These are phyloP conservation scores for Probosciger aterrimus DNA, from an alignment of 2,113 vertebrate genomes.

Conservation along the genomic window DNA sequence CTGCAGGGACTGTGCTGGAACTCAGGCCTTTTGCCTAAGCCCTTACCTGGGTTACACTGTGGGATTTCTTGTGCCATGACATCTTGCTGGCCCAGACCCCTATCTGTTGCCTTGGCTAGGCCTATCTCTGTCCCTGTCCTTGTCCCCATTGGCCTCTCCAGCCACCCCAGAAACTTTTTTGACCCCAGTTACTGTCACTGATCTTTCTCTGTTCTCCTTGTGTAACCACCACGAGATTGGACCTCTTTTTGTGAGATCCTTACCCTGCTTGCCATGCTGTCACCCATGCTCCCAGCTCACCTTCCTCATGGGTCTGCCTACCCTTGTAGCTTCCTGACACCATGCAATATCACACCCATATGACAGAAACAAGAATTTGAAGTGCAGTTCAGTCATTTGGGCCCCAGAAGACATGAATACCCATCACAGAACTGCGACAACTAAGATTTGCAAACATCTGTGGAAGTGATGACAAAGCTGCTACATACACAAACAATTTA, in stretches of 20 bases:
- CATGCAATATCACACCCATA: fast-evolving
- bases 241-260: neutral
- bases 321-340: neutral
- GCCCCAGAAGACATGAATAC: neutral
- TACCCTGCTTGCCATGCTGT: neutral
- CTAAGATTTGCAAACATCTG: neutral
- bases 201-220: neutral
- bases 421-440: neutral
- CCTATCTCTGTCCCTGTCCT: neutral
- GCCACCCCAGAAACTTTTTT: neutral
- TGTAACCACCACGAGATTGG: fast-evolving
- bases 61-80: fast-evolving
- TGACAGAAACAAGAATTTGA: neutral
- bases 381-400: neutral
- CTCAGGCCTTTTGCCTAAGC: neutral
- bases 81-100: fast-evolving
- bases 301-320: neutral
- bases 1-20: fast-evolving
- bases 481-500: neutral
- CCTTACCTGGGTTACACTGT: fast-evolving
- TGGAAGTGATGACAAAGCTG: neutral
- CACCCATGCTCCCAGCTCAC: fast-evolving
- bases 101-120: neutral
- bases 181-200: fast-evolving
- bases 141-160: neutral